These are phyloP conservation scores for Hippoglossus stenolepis DNA, from an alignment of 2,113 vertebrate species.

Conservation along the genomic window DNA sequence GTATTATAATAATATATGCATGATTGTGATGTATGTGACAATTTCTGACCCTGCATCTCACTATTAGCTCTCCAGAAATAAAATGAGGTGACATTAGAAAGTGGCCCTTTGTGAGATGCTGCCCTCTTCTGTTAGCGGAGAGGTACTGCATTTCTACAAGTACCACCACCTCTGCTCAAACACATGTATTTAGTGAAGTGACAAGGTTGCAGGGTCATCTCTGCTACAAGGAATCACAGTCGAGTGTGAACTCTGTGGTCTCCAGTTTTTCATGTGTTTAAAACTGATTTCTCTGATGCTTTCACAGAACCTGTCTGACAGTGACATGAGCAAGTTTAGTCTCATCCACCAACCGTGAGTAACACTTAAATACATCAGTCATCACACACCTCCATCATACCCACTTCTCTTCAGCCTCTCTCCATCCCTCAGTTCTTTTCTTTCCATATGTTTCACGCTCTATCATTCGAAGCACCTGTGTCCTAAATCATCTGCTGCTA, in stretches of 20 bases:
- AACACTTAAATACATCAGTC: neutral
- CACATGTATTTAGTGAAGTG: neutral
- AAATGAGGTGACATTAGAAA: neutral
- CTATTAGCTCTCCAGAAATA: neutral
- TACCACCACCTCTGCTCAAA: neutral
- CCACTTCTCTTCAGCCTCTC: neutral
- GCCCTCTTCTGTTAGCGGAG: slow-evolving; percentile 67
- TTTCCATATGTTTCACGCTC: neutral
- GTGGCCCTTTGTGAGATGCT: slow-evolving; percentile 45
- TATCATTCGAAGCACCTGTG: neutral
- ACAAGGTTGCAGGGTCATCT: too few relatives aligned
- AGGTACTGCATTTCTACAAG: neutral
- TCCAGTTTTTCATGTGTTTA: neutral
- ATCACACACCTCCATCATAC: neutral
- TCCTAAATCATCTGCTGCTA: neutral
- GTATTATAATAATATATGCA: neutral
- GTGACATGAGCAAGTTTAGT: slow-evolving; percentile 85
- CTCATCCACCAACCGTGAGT: slow-evolving; percentile 87
- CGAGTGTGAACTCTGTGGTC: neutral
- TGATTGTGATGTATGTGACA: neutral
- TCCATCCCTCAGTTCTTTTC: neutral
- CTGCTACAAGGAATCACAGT: neutral
- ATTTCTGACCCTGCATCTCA: neutral
- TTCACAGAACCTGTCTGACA: slow-evolving; percentile 82
- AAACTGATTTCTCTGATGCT: slow-evolving; percentile 31